phyloP scores from a whole-genome alignment of 2,113 vertebrate genomes.

The Noctilio leporinus region DNA sequence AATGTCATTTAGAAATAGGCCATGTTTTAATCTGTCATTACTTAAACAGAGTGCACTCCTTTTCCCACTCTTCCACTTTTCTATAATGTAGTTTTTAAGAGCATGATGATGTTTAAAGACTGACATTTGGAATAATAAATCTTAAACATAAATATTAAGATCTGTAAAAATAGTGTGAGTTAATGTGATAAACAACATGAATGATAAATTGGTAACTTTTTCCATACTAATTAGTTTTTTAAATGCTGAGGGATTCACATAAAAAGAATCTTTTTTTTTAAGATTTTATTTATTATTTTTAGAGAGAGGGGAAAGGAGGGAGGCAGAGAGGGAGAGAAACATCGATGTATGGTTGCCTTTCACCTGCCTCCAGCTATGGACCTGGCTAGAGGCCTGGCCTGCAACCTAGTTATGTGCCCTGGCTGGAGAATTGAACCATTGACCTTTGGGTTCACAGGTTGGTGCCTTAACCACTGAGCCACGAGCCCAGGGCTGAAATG shows the following conservation, averaged over 20 bases:
- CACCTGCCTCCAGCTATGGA: too few species aligned
- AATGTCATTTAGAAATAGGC: background rate
- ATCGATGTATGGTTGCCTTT: too few species aligned
- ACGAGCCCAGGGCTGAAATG: too few species aligned
- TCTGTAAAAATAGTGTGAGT: background rate
- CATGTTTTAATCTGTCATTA: background rate
- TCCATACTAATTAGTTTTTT: background rate
- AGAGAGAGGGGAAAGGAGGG: too few species aligned
- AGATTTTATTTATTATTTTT: too few species aligned
- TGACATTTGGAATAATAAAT: background rate
- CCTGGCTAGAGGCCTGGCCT: too few species aligned
- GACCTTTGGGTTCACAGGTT: too few species aligned
- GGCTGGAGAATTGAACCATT: too few species aligned
- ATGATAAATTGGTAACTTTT: background rate
- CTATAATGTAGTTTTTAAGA: background rate
- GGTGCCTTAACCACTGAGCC: too few species aligned
- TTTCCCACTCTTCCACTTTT: fast-evolving
- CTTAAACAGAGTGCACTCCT: background rate
- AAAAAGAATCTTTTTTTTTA: too few species aligned
- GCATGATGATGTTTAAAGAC: background rate
- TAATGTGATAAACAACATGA: background rate
- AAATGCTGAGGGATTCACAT: background rate
- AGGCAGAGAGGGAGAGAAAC: too few species aligned
- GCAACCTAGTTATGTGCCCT: too few species aligned
- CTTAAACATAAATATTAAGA: background rate